These are phyloP conservation scores for Malacoctenus gilli DNA, from an alignment of 2,797 vertebrate genomes.

Conservation along the genomic window DNA sequence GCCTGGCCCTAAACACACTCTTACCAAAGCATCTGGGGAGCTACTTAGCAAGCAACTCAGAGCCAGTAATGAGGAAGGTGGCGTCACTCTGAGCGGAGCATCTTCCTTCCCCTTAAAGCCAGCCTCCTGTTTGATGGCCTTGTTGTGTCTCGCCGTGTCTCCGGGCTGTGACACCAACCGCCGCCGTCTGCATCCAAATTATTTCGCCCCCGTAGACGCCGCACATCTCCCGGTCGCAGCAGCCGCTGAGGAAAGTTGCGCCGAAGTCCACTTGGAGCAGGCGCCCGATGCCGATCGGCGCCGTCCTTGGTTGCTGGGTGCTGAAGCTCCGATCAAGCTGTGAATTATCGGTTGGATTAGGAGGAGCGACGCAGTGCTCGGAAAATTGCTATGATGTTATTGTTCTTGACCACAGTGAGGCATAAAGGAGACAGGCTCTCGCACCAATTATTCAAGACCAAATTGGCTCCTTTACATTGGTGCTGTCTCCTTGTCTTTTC, in stretches of 20 bases:
- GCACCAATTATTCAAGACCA: conserved; percentile 13
- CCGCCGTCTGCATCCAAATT: conserved; percentile 57
- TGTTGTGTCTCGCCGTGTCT: conserved; percentile 36
- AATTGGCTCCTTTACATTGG: conserved; percentile 14
- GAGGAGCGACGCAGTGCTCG: too few relatives aligned
- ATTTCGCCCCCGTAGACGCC: conserved; percentile 28
- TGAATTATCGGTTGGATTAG: too few relatives aligned
- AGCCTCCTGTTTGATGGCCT: conserved; percentile 44
- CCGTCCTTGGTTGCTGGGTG: too few relatives aligned
- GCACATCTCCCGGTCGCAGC: conserved; percentile 18
- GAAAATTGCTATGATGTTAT: too few relatives aligned
- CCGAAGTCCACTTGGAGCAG: conserved; percentile 57
- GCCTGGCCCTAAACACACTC: conserved; percentile 26
- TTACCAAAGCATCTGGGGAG: conserved; percentile 51
- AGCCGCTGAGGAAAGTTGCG: conserved; percentile 37
- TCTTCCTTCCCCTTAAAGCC: conserved; percentile 22
- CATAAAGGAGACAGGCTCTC: too few relatives aligned
- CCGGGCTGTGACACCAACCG: conserved; percentile 44
- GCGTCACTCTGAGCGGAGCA: conserved; percentile 23
- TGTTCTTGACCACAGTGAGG: conserved; percentile 25
- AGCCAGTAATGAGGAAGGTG: conserved; percentile 61
- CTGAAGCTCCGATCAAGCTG: too few relatives aligned
- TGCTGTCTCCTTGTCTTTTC: conserved; percentile 8
- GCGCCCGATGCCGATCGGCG: too few relatives aligned
- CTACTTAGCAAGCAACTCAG: conserved; percentile 43